Percentiles rank a stretch among this genome's conserved stretches.
phyloP scores from a whole-genome alignment of 1,140 invertebrate genomes.

The Drosophila tropicalis region DNA sequence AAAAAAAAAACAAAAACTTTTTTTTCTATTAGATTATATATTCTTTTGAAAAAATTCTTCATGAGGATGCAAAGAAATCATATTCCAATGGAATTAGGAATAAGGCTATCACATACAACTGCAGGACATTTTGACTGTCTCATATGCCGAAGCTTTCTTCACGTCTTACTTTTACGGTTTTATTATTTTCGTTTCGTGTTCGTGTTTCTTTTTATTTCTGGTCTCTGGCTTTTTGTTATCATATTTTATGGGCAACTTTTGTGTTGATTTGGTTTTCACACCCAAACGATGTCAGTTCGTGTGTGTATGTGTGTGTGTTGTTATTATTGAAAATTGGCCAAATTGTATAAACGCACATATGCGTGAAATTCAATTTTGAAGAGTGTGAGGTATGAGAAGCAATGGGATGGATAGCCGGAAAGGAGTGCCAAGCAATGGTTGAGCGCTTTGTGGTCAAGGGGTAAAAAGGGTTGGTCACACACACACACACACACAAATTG shows the following conservation, averaged over 20 bases:
- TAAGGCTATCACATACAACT: neutral
- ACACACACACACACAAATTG: conserved; percentile 15
- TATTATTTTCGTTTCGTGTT: neutral
- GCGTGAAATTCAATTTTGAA: conserved; percentile 78
- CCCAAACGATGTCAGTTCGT: conserved; percentile 25
- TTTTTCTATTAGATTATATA: no score
- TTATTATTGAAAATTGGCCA: conserved; percentile 81
- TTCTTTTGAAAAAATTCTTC: no score
- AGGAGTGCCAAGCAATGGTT: conserved; percentile 6
- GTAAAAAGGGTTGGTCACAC: no score
- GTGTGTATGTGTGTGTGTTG: conserved; percentile 56
- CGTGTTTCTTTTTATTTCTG: conserved; percentile 3
- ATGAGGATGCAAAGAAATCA: no score
- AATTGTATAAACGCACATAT: conserved; percentile 82
- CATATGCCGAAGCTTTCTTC: neutral
- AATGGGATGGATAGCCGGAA: neutral
- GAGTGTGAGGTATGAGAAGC: conserved; percentile 31
- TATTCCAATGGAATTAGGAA: no score
- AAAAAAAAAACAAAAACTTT: no score
- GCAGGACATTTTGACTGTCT: conserved; percentile 27
- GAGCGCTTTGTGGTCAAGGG: conserved; percentile 15
- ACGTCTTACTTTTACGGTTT: conserved; percentile 1
- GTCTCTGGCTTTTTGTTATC: conserved; percentile 33
- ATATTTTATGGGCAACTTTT: conserved; percentile 68
- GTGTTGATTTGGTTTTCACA: conserved; percentile 62